A percentile compares a stretch with the other conserved stretches of the same genome.
Evolutionary conservation across 2,113 vertebrate species (phyloP).

Genomic region (Sinosuthora webbiana): DNA sequence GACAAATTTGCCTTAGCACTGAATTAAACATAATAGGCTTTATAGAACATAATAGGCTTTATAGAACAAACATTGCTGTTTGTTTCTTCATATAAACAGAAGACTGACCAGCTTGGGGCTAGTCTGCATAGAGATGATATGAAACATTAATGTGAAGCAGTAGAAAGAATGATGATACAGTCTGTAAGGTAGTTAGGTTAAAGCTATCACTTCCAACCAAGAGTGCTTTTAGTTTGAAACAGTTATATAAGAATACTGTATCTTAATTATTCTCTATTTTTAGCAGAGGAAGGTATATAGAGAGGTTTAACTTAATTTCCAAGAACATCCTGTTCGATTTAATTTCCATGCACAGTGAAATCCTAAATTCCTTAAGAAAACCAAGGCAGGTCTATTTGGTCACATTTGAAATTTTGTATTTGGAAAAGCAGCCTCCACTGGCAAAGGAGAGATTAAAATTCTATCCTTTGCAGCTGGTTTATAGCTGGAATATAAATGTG

Average conservation of each 20-base stretch:
- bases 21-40: not conserved
- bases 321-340: not conserved
- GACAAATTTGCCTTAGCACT: not conserved
- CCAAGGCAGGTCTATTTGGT: not conserved
- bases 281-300: not conserved
- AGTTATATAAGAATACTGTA: not conserved
- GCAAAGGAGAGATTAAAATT: conserved; percentile 19
- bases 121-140: not conserved
- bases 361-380: conserved; percentile 8
- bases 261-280: not conserved
- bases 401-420: not conserved
- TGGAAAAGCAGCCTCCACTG: not conserved
- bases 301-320: not conserved
- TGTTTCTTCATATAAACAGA: not conserved
- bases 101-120: conserved; percentile 8
- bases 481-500: not conserved
- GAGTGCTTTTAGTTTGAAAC: not conserved
- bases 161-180: not conserved
- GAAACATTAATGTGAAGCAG: not conserved
- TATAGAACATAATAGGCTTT: not conserved
- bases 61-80: not conserved
- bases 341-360: not conserved
- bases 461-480: not conserved
- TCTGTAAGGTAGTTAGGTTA: not conserved
- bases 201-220: not conserved